These are phyloP conservation scores for Hemitrygon akajei DNA, from an alignment of 2,797 vertebrate genomes.

Conservation along the genomic window DNA sequence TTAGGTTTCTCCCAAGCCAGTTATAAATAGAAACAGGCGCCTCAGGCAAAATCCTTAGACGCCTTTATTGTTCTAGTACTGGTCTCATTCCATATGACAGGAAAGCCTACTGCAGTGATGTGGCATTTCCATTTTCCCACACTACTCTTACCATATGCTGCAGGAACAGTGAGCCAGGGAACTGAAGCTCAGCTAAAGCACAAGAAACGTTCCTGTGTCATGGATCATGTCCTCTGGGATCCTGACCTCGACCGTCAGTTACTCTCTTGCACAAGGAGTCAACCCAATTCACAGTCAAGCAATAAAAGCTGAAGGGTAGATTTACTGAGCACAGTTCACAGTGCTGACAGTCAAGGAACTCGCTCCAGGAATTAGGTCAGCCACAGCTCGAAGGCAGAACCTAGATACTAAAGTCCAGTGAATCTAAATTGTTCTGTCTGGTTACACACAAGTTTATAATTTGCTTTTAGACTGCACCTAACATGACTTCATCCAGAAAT, in stretches of 20 bases:
- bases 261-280: neutral
- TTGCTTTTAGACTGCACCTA: neutral
- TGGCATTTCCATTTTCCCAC: neutral
- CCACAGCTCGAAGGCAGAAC: neutral
- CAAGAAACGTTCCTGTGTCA: neutral
- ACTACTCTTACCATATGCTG: neutral
- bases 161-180: neutral
- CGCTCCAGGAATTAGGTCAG: neutral
- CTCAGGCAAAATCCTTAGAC: neutral
- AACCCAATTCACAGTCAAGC: neutral
- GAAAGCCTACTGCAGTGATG: neutral
- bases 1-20: neutral
- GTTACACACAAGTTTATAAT: neutral
- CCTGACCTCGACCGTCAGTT: neutral
- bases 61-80: neutral
- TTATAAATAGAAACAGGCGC: slow-evolving; percentile 26
- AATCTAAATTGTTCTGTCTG: neutral
- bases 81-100: neutral
- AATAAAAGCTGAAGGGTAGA: neutral
- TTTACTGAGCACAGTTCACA: neutral
- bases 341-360: neutral
- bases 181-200: neutral
- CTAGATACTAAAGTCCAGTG: neutral
- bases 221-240: slow-evolving; percentile 10
- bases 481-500: neutral